A percentile compares a stretch with the other conserved stretches of the same genome.
Conservation (phyloP, 2,888 invertebrate genomes). For the Caenorhabditis imperialis region DNA sequence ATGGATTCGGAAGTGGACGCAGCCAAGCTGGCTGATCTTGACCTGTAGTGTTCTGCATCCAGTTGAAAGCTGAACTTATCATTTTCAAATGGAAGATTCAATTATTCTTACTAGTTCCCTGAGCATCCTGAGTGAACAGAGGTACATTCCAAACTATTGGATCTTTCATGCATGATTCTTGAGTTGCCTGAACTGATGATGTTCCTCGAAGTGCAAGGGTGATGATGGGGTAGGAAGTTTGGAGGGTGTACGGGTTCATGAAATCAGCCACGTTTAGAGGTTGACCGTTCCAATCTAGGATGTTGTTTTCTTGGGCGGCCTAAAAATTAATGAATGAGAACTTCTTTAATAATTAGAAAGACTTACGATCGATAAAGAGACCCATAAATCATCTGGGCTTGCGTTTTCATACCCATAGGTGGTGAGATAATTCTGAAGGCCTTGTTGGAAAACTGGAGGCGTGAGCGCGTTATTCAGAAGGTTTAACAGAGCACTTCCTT, state of each 20-base stretch:
- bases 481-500: slow-evolving; percentile 55
- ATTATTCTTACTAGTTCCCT: too few relatives aligned
- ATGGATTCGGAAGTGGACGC: slow-evolving; percentile 18
- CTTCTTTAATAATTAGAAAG: too few relatives aligned
- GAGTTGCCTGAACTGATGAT: slow-evolving; percentile 17
- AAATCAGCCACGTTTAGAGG: slow-evolving; percentile 40
- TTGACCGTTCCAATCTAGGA: slow-evolving; percentile 58
- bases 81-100: too few relatives aligned
- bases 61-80: too few relatives aligned
- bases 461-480: slow-evolving; percentile 38
- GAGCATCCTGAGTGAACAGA: slow-evolving; percentile 32
- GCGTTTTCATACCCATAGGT: slow-evolving; percentile 30
- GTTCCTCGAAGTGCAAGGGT: slow-evolving; percentile 26
- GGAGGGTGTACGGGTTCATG: slow-evolving; percentile 56
- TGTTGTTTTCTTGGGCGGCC: slow-evolving; percentile 18
- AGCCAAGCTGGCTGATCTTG: slow-evolving; percentile 32
- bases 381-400: slow-evolving; percentile 35
- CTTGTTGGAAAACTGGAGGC: slow-evolving; percentile 26
- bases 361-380: slow-evolving; percentile 8
- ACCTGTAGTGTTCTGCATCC: slow-evolving; percentile 30
- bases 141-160: slow-evolving; percentile 40
- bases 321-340: too few relatives aligned
- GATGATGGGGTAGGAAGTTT: slow-evolving; percentile 52
- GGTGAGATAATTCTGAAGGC: slow-evolving; percentile 18
- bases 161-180: slow-evolving; percentile 36